These are phyloP conservation scores for Torymus tubicola DNA, from an alignment of 2,888 invertebrate species.

Conservation along the genomic window DNA sequence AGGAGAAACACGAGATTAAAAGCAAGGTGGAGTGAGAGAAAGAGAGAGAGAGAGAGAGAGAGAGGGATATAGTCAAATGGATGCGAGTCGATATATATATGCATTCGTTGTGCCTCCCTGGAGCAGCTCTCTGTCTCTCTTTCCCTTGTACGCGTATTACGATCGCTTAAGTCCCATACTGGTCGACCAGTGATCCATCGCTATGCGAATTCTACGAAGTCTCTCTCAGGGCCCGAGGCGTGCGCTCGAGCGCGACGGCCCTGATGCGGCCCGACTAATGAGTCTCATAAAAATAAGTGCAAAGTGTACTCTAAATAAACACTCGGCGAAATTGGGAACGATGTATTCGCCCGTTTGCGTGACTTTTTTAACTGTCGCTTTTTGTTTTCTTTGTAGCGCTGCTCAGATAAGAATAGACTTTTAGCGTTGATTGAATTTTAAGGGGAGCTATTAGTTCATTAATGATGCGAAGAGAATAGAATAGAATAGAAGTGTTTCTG, in stretches of 20 bases:
- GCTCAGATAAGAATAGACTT: neutral
- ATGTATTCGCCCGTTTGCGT: slow-evolving; percentile 1
- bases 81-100: slow-evolving; percentile 46
- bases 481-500: too few relatives aligned
- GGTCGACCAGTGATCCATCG: slow-evolving; percentile 74
- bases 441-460: too few relatives aligned
- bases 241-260: neutral
- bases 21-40: slow-evolving; percentile 39
- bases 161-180: slow-evolving; percentile 74
- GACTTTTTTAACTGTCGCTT: neutral
- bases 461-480: too few relatives aligned
- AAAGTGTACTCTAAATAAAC: slow-evolving; percentile 57
- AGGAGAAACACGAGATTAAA: slow-evolving; percentile 44
- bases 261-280: slow-evolving; percentile 55
- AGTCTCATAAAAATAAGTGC: slow-evolving; percentile 56
- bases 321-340: slow-evolving; percentile 40
- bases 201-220: slow-evolving; percentile 69
- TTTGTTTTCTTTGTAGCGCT: neutral
- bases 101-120: too few relatives aligned
- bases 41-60: slow-evolving; percentile 36
- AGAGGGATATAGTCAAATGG: slow-evolving; percentile 44
- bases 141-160: slow-evolving; percentile 69
- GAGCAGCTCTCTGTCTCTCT: neutral
- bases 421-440: too few relatives aligned
- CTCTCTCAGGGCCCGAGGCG: slow-evolving; percentile 56